Base-by-base conservation (phyloP, 2,797 vertebrate species). In the Podarcis siculus region DNA sequence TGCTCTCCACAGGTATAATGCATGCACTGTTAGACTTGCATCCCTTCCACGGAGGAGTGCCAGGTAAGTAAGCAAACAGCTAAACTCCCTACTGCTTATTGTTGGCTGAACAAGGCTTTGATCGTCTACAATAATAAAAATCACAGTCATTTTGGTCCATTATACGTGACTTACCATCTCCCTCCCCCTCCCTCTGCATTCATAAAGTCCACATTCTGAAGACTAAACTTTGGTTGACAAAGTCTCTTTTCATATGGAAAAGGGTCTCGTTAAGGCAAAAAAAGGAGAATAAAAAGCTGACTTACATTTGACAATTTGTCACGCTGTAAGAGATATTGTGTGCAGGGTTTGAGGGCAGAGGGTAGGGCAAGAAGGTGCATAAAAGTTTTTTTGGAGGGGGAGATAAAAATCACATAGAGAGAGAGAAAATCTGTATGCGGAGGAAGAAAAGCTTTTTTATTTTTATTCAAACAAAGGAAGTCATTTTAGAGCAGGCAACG, bases 341-440 rank as follows among this genome's bases (percentile, higher is more conserved):
- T 10, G 17, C 23, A 58, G 12, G 30, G 45, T 76, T 55, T 25
- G 0, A 0, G 35, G 12, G 39, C 3, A 37, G 55, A 0, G 7
- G 7, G 82, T 79, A 79, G 71, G 86, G 79, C 90, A 19, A 79
- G 83, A 66, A 69, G 82, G 77, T 89, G 79, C 87, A 78, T 7
- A 9, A 79, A 86, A 92, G 86, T 81, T 73, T 37, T 58, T 73
- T 73, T 25, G 79, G 86, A 7, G 71, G 79, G 5, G 5, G 89
- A 95, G 94, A 94, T 79, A 95, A 95, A 89, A 95, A 93, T 90
- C 84, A 91, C 55, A 91, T 90, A 64, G 27, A 39, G 55, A 58
- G 55, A 89, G 92, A 95, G 92, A 79, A 64, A 73, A 85, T 49
- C 67, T 37, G 89, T 86, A 92, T 37, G 12, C 76, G 87, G 85